Evolutionary conservation across 2,113 vertebrate species (phyloP), one percentile per base, ranked within the genome.

Genomic region (Rhipidura dahli): DNA sequence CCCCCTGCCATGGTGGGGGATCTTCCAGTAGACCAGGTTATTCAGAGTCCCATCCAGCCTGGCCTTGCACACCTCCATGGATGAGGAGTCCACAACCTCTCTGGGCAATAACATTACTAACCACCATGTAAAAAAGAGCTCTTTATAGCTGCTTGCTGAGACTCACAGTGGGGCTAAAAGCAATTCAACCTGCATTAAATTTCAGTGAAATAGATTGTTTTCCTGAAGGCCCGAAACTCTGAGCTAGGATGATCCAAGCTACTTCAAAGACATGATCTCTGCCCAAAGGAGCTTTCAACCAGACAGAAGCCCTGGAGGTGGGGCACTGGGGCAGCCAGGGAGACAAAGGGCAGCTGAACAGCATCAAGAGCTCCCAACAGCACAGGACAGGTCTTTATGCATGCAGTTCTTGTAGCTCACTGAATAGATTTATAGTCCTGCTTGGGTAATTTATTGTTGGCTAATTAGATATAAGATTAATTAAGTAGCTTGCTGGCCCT

Each of bases 391-490:
- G 76, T 85, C 90, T 86, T 85, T 83, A 86, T 65, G 39, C 50
- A 50, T 5, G 1, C 39, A 0, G 66, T 66, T 81, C 59, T 50
- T 93, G 91, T 75, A 83, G 51, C 59, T 89, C 33, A 33, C 54
- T 91, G 84, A 93, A 96, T 83, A 87, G 93, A 93, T 96, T 94
- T 91, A 89, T 85, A 69, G 73, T 63, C 30, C n/a, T 85, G 33
- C 77, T 89, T 93, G 70, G 65, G 54, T 94, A 91, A 90, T 93
- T 95, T 96, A 88, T 89, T 65, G 84, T 79, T 87, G 78, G 42
- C 89, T 95, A 95, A 94, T 93, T 91, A 96, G 45, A 86, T 61
- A 91, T 83, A 76, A 91, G 75, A 97, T 92, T 96, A 96, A 96
- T 96, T 93, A 95, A 89, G 51, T 66, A 87, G 68, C 69, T 96